Base-by-base conservation (phyloP, 2,888 invertebrate genomes). In the Morinoia aosen region DNA sequence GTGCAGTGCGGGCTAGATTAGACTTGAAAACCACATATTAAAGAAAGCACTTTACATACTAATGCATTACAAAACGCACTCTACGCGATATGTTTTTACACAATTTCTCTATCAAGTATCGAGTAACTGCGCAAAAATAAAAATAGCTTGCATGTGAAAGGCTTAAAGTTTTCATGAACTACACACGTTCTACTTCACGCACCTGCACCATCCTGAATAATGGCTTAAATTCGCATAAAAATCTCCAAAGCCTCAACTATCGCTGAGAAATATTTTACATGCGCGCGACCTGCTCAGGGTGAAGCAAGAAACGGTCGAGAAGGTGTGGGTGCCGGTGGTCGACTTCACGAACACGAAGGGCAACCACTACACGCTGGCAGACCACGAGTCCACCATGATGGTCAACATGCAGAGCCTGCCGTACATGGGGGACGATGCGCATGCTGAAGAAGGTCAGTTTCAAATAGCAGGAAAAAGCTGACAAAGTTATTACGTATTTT, bases 331-430 rank as follows among this genome's bases (percentile, higher is more conserved):
- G 56, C 96, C 96, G 0, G 96, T 96, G 88, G 94, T 96, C 33
- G 96, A 96, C 95, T 96, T 96, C 91, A 96, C 96, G 93, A 96
- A 96, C 96, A 96, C 96, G 8, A 96, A 96, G 91, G 96, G 96
- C 25, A 96, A 95, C 95, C 96, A 96, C 95, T 96, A 96, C 96
- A 96, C 96, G 8, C 94, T 95, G 90, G 95, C 96, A 64, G 96
- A 96, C 96, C 88, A 95, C 96, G 95, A 96, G 88, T 95, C 96
- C 40, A 96, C 96, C 58, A 96, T 96, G 96, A 95, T 96, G 40
- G 95, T 96, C 94, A 96, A 96, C 96, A 96, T 96, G 96, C 96
- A 91, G 61, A 95, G 96, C 76, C 95, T 88, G n/a, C 96, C 96
- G 10, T 95, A 88, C 58, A 94, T 96, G 64, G 96, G 96, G 0